phyloP scores from a whole-genome alignment of 1,140 invertebrate genomes.

The Trichogramma pretiosum region DNA sequence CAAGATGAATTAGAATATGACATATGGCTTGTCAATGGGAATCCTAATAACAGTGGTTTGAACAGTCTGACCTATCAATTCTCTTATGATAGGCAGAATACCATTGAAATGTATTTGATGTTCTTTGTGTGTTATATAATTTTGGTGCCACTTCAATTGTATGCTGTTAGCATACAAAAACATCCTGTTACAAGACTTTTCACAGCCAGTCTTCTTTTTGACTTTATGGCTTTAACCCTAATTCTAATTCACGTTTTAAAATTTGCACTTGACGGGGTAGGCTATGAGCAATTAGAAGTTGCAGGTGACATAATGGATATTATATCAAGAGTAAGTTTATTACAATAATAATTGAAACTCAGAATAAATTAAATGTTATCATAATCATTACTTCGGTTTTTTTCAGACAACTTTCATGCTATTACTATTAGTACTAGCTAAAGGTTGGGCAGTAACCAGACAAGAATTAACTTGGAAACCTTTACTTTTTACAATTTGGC shows the following conservation, averaged over 20 bases:
- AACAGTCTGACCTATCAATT: slow-evolving; percentile 91
- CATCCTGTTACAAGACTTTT: slow-evolving; percentile 89
- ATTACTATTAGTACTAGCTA: slow-evolving; percentile 83
- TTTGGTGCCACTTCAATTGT: slow-evolving; percentile 79
- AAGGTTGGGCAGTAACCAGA: slow-evolving; percentile 93
- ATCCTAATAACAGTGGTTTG: slow-evolving; percentile 73
- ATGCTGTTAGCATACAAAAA: slow-evolving; percentile 76
- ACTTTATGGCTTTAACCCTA: slow-evolving; percentile 74
- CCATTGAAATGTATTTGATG: slow-evolving; percentile 82
- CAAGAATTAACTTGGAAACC: slow-evolving; percentile 78
- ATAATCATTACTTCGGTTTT: slow-evolving; percentile 7
- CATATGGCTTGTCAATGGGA: slow-evolving; percentile 93
- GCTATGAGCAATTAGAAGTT: slow-evolving; percentile 68
- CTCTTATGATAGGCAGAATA: slow-evolving; percentile 91
- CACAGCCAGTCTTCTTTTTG: slow-evolving; percentile 74
- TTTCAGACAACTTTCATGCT: slow-evolving; percentile 88
- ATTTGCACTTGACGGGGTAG: slow-evolving; percentile 82
- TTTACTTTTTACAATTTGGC: slow-evolving; percentile 83
- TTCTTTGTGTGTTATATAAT: slow-evolving; percentile 84
- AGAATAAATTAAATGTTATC: neutral
- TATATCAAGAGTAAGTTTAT: slow-evolving; percentile 68
- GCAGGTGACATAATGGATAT: slow-evolving; percentile 88
- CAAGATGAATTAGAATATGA: slow-evolving; percentile 69
- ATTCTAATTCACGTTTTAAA: slow-evolving; percentile 83
- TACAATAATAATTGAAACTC: no score